These are phyloP conservation scores for Cydia amplana DNA, from an alignment of 1,140 invertebrate species.

Conservation along the genomic window DNA sequence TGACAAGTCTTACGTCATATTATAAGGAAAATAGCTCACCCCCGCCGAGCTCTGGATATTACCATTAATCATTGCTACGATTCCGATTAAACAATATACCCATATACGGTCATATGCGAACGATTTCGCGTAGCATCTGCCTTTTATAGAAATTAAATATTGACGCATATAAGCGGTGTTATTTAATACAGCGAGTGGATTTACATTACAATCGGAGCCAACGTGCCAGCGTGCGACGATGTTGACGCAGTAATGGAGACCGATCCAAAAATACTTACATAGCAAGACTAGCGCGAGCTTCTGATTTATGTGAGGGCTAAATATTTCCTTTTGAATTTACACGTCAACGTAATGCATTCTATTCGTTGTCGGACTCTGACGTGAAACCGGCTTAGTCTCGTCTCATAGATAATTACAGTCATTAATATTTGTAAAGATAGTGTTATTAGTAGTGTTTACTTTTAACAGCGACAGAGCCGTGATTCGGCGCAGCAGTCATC, in stretches of 20 bases:
- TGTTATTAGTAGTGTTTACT: too few species aligned
- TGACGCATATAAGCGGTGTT: slow-evolving; percentile 18
- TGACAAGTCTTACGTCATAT: too few species aligned
- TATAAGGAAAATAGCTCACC: too few species aligned
- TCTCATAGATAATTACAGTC: neutral
- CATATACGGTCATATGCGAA: neutral
- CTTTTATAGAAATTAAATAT: slow-evolving; percentile 6
- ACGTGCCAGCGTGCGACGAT: slow-evolving; percentile 36
- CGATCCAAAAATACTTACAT: slow-evolving; percentile 46
- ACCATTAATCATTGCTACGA: neutral
- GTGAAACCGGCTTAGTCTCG: neutral
- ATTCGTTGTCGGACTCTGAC: neutral
- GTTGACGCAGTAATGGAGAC: slow-evolving; percentile 39
- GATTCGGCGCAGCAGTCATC: too few species aligned
- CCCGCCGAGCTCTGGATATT: too few species aligned
- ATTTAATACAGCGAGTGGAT: slow-evolving; percentile 19
- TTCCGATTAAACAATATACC: neutral
- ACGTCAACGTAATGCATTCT: slow-evolving; percentile 10
- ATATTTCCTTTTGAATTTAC: slow-evolving; percentile 23
- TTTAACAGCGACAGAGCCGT: too few species aligned
- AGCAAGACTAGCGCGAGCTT: slow-evolving; percentile 27
- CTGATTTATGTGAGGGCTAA: slow-evolving; percentile 27
- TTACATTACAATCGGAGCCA: slow-evolving; percentile 28
- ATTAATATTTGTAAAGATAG: neutral
- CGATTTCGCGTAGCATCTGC: slow-evolving; percentile 2